These are phyloP conservation scores for Helicoverpa assulta DNA, from an alignment of 2,888 invertebrate species.

Conservation along the genomic window DNA sequence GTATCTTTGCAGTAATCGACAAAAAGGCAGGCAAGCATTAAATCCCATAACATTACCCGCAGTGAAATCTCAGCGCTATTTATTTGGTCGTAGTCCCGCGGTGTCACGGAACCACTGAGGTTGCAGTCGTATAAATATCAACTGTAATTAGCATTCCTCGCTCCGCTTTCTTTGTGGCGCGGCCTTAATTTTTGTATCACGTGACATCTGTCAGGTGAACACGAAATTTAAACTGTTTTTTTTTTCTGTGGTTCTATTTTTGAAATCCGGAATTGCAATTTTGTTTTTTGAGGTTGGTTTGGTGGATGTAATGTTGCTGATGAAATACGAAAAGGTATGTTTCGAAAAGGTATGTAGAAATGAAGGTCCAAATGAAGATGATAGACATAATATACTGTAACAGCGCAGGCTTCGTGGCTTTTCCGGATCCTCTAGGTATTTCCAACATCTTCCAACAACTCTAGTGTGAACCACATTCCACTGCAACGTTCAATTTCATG, in stretches of 20 bases:
- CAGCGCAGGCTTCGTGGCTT: too few species aligned
- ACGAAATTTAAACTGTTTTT: constrained; percentile 44
- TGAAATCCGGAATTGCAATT: constrained; percentile 20
- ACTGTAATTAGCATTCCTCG: constrained; percentile 83
- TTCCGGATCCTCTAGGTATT: too few species aligned
- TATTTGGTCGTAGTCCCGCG: constrained; percentile 74
- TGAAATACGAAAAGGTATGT: not conserved
- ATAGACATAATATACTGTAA: too few species aligned
- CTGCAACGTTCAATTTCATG: not conserved
- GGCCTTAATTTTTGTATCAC: constrained; percentile 78
- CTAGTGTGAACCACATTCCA: too few species aligned
- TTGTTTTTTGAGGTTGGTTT: constrained; percentile 6
- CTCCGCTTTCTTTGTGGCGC: constrained; percentile 63
- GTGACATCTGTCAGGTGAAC: constrained; percentile 68
- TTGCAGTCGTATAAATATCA: constrained; percentile 85
- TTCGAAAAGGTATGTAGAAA: too few species aligned
- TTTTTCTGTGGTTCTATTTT: not conserved
- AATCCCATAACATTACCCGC: constrained; percentile 63
- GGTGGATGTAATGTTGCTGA: not conserved
- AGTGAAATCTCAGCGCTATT: constrained; percentile 70
- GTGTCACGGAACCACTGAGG: constrained; percentile 78
- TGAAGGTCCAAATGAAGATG: too few species aligned
- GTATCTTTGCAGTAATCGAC: too few species aligned
- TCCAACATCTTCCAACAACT: too few species aligned
- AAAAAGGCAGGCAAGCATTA: constrained; percentile 51